Base-by-base conservation (phyloP, 2,888 invertebrate genomes). In the Nymphalis urticae region DNA sequence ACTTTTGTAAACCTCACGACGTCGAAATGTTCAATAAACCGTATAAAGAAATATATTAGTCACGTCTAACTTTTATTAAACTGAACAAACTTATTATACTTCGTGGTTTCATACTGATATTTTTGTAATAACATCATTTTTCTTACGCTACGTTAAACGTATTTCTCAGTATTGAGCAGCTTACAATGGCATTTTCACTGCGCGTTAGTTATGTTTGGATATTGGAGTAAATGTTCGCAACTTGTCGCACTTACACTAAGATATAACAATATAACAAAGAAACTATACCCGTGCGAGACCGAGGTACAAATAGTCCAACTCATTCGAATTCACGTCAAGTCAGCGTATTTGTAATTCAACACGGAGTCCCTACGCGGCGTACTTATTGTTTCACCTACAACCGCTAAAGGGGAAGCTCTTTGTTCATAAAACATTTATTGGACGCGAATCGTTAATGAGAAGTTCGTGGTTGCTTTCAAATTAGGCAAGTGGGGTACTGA, bases 331-430 rank as follows among this genome's bases (percentile, higher is more conserved):
- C 91, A 87, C 84, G 86, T 87, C 90, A 85, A 88, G 89, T 86
- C 82, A 69, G 70, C 86, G 86, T 89, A 89, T 89, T 90, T 92
- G 90, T 91, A 90, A 92, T 92, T 92, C 92, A 89, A 90, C 85
- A 82, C 87, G 82, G 79, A 79, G 84, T 84, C 86, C 81, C 86
- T 77, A 75, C 79, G 81, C 80, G 84, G 81, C 81, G 83, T 84
- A 82, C 82, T 85, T 89, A 90, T 90, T 92, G 92, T 92, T 90
- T 92, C 86, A 90, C 85, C 85, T 84, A 84, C 80, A 75, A 77
- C 80, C 77, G 76, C 77, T 79, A 80, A 79, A 80, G 77, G 79
- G 80, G 74, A 75, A 79, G 78, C 75, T 77, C 79, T 80, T 79
- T 82, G 82, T 83, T 79, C 78, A 73, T 76, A 75, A 76, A 76